Conservation (phyloP, 2,797 vertebrate genomes). For the Natrix natrix region DNA sequence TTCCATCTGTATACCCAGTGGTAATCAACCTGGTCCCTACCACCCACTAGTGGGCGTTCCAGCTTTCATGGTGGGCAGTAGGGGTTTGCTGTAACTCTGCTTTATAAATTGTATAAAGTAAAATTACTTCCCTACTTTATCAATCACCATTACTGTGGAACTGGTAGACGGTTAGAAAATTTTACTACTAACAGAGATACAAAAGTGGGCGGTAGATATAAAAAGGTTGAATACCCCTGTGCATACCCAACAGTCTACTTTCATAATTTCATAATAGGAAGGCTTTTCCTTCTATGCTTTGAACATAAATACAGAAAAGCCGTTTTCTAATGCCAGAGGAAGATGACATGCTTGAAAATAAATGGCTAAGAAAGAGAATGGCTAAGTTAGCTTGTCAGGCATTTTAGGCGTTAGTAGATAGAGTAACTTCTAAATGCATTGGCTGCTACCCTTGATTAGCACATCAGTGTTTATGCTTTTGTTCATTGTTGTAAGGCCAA, state of each 20-base stretch:
- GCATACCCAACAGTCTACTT: not conserved
- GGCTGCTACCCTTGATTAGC: conserved; percentile 37
- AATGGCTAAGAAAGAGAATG: not conserved
- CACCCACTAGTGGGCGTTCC: too few species aligned
- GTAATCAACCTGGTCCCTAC: too few species aligned
- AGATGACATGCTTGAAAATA: not conserved
- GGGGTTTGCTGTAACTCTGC: too few species aligned
- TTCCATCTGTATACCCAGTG: not conserved
- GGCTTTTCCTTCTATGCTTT: not conserved
- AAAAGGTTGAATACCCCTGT: too few species aligned
- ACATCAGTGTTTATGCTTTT: conserved; percentile 23
- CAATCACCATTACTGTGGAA: too few species aligned
- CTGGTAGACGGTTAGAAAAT: too few species aligned
- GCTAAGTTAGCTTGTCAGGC: not conserved
- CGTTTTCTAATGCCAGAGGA: not conserved
- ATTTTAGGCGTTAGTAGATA: conserved; percentile 8
- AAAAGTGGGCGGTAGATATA: too few species aligned
- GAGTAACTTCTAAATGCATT: conserved; percentile 9
- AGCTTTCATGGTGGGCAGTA: too few species aligned
- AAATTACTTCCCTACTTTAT: too few species aligned
- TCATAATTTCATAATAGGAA: not conserved
- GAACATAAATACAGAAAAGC: not conserved
- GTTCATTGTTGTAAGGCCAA: conserved; percentile 50
- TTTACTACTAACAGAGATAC: too few species aligned
- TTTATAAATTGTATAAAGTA: too few species aligned